Evolutionary conservation across 2,113 vertebrate genomes (phyloP).

Genomic region (Oncorhynchus kisutch): DNA sequence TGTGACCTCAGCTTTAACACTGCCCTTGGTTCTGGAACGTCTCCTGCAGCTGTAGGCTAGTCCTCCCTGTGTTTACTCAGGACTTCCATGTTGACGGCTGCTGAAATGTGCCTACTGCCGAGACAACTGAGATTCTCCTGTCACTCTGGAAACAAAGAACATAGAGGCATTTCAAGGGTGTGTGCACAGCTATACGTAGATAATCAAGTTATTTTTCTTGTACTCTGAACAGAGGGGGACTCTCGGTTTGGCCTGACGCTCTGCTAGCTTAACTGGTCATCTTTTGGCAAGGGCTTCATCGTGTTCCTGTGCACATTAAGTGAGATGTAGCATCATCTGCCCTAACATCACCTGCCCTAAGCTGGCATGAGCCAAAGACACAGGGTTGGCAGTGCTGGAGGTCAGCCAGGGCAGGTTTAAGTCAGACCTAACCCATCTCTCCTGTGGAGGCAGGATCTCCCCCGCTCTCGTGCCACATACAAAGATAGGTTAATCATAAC

Average conservation of each 20-base stretch:
- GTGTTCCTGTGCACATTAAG: slow-evolving; percentile 26
- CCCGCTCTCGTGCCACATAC: neutral
- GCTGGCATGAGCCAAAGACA: slow-evolving; percentile 29
- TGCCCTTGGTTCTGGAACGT: slow-evolving; percentile 36
- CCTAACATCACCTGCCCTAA: slow-evolving; percentile 42
- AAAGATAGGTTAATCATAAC: too few relatives aligned
- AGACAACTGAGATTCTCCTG: slow-evolving; percentile 29
- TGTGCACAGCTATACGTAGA: neutral
- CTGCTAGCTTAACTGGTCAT: slow-evolving; percentile 42
- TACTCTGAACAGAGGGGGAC: neutral
- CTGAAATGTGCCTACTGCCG: slow-evolving; percentile 23
- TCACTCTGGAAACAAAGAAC: slow-evolving; percentile 12
- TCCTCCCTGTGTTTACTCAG: slow-evolving; percentile 36
- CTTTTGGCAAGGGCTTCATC: slow-evolving; percentile 45
- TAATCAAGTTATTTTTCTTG: neutral
- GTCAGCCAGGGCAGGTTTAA: slow-evolving; percentile 62
- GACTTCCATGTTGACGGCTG: slow-evolving; percentile 3
- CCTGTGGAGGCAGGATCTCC: slow-evolving; percentile 4
- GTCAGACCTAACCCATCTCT: slow-evolving; percentile 53
- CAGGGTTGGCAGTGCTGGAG: slow-evolving; percentile 50
- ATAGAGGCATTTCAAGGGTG: slow-evolving; percentile 4
- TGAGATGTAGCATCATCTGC: slow-evolving; percentile 51
- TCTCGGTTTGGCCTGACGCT: slow-evolving; percentile 3
- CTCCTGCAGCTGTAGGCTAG: slow-evolving; percentile 37
- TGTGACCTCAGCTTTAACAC: slow-evolving; percentile 47